phyloP scores from a whole-genome alignment of 2,888 invertebrate genomes.

The Hyppa rectilinea region DNA sequence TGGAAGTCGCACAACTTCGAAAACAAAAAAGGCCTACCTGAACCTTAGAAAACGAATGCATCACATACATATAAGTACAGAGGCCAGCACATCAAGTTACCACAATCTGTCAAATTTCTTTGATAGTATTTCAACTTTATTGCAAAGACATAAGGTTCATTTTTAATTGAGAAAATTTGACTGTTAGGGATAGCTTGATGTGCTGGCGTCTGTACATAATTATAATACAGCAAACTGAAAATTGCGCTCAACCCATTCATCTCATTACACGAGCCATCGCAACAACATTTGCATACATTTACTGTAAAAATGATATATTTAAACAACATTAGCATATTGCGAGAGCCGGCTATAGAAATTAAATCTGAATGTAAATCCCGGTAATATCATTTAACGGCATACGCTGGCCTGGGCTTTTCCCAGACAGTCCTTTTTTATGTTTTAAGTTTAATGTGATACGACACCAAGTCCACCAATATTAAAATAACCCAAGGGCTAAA shows the following conservation, averaged over 20 bases:
- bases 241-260: constrained; percentile 11
- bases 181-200: no score
- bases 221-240: no score
- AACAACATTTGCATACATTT: constrained; percentile 55
- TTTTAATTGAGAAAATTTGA: no score
- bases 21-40: no score
- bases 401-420: constrained; percentile 56
- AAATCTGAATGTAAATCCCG: constrained; percentile 70
- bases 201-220: no score
- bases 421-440: constrained; percentile 67
- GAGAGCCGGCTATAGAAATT: constrained; percentile 67
- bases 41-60: no score
- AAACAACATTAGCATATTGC: constrained; percentile 62
- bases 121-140: no score
- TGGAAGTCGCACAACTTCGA: no score
- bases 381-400: constrained; percentile 68
- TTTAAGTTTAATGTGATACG: constrained; percentile 66
- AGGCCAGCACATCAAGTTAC: no score
- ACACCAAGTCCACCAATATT: constrained; percentile 61
- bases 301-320: constrained; percentile 59
- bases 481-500: constrained; percentile 62
- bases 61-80: no score
- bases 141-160: no score
- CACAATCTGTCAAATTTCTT: no score
- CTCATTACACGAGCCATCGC: constrained; percentile 14